phyloP scores from a whole-genome alignment of 2,888 invertebrate species.

The Cybosia mesomella region DNA sequence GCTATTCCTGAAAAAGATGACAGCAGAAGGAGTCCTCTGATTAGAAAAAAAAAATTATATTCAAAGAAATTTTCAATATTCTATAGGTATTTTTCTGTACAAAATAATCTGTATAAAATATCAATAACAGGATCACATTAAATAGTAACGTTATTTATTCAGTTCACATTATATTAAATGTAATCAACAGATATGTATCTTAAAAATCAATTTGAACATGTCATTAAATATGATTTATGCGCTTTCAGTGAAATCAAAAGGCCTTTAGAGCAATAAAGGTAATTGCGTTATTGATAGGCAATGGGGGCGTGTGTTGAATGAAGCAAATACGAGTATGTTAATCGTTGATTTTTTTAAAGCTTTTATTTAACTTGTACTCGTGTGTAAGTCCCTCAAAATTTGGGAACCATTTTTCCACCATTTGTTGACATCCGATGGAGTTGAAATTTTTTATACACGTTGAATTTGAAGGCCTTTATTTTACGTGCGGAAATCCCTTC shows the following conservation, averaged over 20 bases:
- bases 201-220: conserved; percentile 24
- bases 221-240: conserved; percentile 26
- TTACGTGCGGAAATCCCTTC: too few relatives aligned
- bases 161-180: conserved; percentile 36
- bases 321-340: background rate
- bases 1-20: too few relatives aligned
- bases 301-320: background rate
- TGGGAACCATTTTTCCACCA: background rate
- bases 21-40: too few relatives aligned
- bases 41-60: too few relatives aligned
- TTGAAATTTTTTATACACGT: too few relatives aligned
- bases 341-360: background rate
- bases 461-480: too few relatives aligned
- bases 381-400: too few relatives aligned
- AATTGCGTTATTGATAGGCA: conserved; percentile 16
- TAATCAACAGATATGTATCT: conserved; percentile 40
- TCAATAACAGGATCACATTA: conserved; percentile 11
- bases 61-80: too few relatives aligned
- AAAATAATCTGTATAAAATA: background rate
- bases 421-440: too few relatives aligned
- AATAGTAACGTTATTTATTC: conserved; percentile 25
- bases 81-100: too few relatives aligned
- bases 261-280: conserved; percentile 19
- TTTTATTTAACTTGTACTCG: too few relatives aligned
- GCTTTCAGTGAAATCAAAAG: conserved; percentile 22